Evolutionary conservation across 2,797 vertebrate species (phyloP).

Genomic region (Anniella stebbinsi): DNA sequence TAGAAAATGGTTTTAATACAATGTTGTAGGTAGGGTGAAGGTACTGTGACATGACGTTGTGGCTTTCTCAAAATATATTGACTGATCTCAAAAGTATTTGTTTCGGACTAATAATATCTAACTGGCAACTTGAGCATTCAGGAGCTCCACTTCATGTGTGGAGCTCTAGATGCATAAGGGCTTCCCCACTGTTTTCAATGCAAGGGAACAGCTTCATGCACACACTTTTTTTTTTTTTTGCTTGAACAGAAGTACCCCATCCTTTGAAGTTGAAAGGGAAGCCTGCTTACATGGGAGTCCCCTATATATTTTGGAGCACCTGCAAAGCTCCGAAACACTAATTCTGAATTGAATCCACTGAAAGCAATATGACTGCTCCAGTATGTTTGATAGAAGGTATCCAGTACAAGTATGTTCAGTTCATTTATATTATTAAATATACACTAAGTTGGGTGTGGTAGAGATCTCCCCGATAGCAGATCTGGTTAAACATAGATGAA

Average conservation of each 20-base stretch:
- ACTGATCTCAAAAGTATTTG: not conserved
- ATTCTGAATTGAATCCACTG: not conserved
- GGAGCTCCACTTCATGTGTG: not conserved
- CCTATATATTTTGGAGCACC: not conserved
- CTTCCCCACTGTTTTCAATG: not conserved
- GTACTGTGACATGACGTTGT: not conserved
- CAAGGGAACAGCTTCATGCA: not conserved
- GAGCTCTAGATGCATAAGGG: not conserved
- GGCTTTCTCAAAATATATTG: conserved; percentile 29
- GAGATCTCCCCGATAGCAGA: not conserved
- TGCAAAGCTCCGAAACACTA: not conserved
- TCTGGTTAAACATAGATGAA: conserved; percentile 17
- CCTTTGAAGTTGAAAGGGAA: not conserved
- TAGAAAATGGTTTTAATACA: not conserved
- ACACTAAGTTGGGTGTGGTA: not conserved
- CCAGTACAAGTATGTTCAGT: not conserved
- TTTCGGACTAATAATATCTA: not conserved
- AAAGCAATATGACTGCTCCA: not conserved
- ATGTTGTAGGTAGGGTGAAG: not conserved
- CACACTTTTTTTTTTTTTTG: not conserved
- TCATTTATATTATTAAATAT: not conserved
- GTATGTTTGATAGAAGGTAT: not conserved
- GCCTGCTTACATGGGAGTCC: not conserved
- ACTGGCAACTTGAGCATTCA: not conserved
- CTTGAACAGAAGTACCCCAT: not conserved